Conservation (phyloP, 2,888 invertebrate species). For the Syrista parreyssii region DNA sequence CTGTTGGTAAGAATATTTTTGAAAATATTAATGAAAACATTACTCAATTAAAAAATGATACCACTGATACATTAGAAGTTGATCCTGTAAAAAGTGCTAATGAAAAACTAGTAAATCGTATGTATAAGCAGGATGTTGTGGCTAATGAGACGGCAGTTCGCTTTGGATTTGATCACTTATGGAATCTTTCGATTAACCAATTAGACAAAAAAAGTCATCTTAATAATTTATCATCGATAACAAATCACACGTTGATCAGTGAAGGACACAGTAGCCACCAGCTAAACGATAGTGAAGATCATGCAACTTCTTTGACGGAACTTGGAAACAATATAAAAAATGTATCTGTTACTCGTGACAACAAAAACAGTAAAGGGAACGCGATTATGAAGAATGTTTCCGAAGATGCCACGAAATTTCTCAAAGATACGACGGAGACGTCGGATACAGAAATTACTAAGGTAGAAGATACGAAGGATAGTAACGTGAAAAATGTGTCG, state of each 20-base stretch:
- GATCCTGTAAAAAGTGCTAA: neutral
- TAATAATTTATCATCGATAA: constrained; percentile 23
- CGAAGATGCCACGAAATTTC: neutral
- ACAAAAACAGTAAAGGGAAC: neutral
- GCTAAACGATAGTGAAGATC: neutral
- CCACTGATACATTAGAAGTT: neutral
- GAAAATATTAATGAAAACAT: neutral
- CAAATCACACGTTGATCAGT: constrained; percentile 18
- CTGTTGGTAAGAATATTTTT: neutral
- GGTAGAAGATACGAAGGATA: neutral
- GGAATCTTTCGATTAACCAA: neutral
- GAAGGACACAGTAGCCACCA: neutral
- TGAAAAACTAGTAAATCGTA: neutral
- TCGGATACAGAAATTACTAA: neutral
- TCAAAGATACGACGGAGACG: neutral
- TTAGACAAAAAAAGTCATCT: neutral
- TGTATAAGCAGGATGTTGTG: neutral
- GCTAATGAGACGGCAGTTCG: neutral
- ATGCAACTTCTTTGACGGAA: neutral
- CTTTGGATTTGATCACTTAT: neutral
- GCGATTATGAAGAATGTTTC: neutral
- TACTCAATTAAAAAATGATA: neutral
- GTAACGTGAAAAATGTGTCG: neutral
- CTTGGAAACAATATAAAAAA: neutral
- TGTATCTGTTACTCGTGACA: neutral